phyloP scores from a whole-genome alignment of 2,888 invertebrate species.

The Rhingia rostrata region DNA sequence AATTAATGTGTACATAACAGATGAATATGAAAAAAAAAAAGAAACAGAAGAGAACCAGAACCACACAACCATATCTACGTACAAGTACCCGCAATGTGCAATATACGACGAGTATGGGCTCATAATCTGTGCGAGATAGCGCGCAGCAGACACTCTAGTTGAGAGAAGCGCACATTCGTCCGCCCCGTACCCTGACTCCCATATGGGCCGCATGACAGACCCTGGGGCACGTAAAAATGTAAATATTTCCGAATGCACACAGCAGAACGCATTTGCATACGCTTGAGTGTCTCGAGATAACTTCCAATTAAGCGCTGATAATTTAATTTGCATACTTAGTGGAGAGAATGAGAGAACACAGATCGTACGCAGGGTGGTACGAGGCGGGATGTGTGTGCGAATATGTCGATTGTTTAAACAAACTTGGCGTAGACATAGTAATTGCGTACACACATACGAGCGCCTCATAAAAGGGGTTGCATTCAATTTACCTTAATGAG shows the following conservation, averaged over 20 bases:
- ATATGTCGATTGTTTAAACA: slow-evolving; percentile 34
- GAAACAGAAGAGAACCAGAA: background rate
- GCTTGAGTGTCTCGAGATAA: slow-evolving; percentile 71
- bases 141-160: slow-evolving; percentile 32
- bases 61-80: background rate
- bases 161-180: slow-evolving; percentile 6
- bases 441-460: slow-evolving; percentile 12
- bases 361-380: no score
- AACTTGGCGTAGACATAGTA: slow-evolving; percentile 4
- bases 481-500: no score
- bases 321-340: slow-evolving; percentile 71
- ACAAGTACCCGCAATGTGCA: background rate
- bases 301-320: slow-evolving; percentile 74
- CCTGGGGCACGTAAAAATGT: slow-evolving; percentile 66
- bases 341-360: no score
- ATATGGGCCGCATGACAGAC: slow-evolving; percentile 34
- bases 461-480: no score
- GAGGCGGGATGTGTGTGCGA: background rate
- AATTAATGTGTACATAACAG: slow-evolving; percentile 65
- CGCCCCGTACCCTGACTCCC: slow-evolving; percentile 15
- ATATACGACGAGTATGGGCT: background rate
- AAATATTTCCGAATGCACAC: slow-evolving; percentile 71
- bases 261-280: slow-evolving; percentile 69
- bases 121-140: slow-evolving; percentile 49
- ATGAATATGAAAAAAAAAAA: slow-evolving; percentile 22